Conservation (phyloP, 2,888 invertebrate genomes). For the Phania funesta region DNA sequence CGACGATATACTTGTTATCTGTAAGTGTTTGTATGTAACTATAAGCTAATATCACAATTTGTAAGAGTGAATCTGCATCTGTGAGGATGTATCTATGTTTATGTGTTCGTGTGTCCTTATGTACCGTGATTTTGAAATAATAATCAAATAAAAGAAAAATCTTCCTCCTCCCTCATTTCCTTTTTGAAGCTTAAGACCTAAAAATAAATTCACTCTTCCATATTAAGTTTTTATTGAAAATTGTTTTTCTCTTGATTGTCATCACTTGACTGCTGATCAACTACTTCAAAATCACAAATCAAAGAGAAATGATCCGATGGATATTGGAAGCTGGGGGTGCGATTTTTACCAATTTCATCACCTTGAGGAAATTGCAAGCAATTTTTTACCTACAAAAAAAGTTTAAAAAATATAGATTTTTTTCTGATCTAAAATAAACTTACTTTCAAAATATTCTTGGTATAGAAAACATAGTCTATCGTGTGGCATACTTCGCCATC, state of each 20-base stretch:
- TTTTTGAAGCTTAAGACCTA: conserved; percentile 26
- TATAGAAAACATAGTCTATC: conserved; percentile 88
- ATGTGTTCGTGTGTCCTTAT: conserved; percentile 30
- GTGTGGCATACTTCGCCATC: conserved; percentile 87
- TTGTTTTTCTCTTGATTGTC: conserved; percentile 35
- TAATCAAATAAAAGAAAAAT: conserved; percentile 15
- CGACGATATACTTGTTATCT: conserved; percentile 8
- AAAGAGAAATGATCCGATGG: conserved; percentile 90
- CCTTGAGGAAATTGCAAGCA: conserved; percentile 83
- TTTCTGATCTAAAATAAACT: conserved; percentile 68
- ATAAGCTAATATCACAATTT: conserved; percentile 80
- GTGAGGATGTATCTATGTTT: conserved; percentile 4
- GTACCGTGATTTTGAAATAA: conserved; percentile 17
- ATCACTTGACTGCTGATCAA: conserved; percentile 65
- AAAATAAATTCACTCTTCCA: conserved; percentile 32
- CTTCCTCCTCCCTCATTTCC: background rate
- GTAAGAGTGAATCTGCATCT: conserved; percentile 67
- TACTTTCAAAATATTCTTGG: conserved; percentile 82
- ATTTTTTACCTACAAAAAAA: conserved; percentile 75
- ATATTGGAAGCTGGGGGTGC: conserved; percentile 86
- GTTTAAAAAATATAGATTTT: background rate
- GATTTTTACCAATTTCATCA: conserved; percentile 84
- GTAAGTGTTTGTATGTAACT: conserved; percentile 70
- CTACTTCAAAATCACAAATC: conserved; percentile 83
- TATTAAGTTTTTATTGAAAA: conserved; percentile 28